Evolutionary conservation across 1,140 invertebrate genomes (phyloP).

Genomic region (Drosophila ogumai): DNA sequence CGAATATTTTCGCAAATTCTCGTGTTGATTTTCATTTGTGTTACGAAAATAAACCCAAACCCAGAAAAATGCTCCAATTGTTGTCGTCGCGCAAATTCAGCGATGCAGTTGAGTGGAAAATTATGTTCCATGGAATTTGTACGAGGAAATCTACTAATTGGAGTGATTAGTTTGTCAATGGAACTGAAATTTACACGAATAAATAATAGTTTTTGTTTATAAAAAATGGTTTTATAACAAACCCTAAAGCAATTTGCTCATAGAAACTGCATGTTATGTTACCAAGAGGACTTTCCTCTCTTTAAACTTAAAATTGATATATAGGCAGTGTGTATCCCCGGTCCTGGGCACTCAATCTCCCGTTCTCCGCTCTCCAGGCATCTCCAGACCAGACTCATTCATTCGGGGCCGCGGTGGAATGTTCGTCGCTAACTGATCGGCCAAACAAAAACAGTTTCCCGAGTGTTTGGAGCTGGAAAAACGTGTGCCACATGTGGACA

Average conservation of each 20-base stretch:
- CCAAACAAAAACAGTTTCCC: conserved; percentile 38
- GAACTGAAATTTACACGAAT: neutral
- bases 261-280: too few species aligned
- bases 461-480: conserved; percentile 48
- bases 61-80: conserved; percentile 2
- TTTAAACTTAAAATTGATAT: neutral
- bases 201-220: neutral
- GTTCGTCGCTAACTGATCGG: conserved; percentile 49
- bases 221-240: too few species aligned
- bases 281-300: too few species aligned
- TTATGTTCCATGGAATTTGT: conserved; percentile 4
- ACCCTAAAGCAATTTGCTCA: too few species aligned
- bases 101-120: conserved; percentile 14
- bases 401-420: conserved; percentile 34
- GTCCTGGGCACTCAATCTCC: neutral
- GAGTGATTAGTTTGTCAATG: neutral
- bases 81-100: conserved; percentile 2
- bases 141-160: conserved; percentile 3
- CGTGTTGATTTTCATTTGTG: conserved; percentile 2
- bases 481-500: conserved; percentile 42
- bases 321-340: neutral
- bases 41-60: conserved; percentile 6
- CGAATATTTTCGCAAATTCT: conserved; percentile 2
- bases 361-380: neutral
- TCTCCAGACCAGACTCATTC: conserved; percentile 16